Conservation (phyloP, 1,140 invertebrate species). For the Mya arenaria region DNA sequence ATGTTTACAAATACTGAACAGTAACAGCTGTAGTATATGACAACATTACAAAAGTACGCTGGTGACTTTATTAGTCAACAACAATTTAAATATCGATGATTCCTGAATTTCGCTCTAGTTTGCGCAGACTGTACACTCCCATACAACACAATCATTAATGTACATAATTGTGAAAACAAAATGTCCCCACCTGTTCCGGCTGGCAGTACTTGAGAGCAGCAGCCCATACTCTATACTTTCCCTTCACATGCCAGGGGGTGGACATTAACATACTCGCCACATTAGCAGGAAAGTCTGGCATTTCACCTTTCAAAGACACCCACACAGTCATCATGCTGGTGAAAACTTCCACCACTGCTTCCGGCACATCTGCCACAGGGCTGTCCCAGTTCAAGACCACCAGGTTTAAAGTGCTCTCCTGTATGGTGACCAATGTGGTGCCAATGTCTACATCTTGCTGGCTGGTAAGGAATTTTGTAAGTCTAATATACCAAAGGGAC, state of each 20-base stretch:
- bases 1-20: no score
- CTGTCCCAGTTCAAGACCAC: conserved; percentile 70
- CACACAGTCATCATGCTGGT: conserved; percentile 62
- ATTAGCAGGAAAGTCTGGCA: conserved; percentile 42
- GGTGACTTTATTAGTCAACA: no score
- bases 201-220: conserved; percentile 65
- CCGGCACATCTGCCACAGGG: conserved; percentile 73
- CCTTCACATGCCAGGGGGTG: conserved; percentile 69
- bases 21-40: no score
- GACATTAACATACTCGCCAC: conserved; percentile 54
- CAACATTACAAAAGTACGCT: no score
- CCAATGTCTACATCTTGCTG: background rate
- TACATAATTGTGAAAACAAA: no score
- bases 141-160: no score
- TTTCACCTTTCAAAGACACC: conserved; percentile 12
- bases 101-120: no score
- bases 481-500: conserved; percentile 65
- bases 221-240: conserved; percentile 69
- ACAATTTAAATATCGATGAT: no score
- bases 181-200: no score
- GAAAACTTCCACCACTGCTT: conserved; percentile 64
- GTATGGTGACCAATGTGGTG: background rate
- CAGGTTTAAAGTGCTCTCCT: conserved; percentile 35
- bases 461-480: conserved; percentile 38
- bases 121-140: no score